Percentiles rank a stretch among this genome's conserved stretches.
Evolutionary conservation across 2,888 invertebrate genomes (phyloP).

Genomic region (Coremacera marginata): DNA sequence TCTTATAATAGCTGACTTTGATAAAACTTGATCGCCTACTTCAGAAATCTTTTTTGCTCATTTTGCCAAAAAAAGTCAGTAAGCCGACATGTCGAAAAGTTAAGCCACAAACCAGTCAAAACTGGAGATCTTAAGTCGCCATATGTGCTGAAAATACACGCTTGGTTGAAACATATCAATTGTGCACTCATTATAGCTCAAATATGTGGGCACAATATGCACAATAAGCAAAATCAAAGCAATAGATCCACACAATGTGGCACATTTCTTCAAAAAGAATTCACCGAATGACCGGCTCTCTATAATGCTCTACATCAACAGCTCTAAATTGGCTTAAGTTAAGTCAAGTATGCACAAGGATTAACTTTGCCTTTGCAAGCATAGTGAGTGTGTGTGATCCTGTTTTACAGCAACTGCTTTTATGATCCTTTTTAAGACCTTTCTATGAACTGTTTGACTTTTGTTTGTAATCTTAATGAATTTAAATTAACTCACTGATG

Average conservation of each 20-base stretch:
- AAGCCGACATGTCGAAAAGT: not conserved
- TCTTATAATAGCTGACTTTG: too few relatives aligned
- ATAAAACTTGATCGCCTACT: too few relatives aligned
- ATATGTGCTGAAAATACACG: not conserved
- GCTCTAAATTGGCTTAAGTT: constrained; percentile 69
- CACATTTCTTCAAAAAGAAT: not conserved
- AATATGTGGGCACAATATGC: constrained; percentile 21
- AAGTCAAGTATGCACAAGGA: constrained; percentile 66
- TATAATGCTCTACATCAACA: constrained; percentile 43
- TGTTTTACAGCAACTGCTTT: not conserved
- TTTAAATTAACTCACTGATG: constrained; percentile 62
- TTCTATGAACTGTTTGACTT: constrained; percentile 58
- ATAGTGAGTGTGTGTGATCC: not conserved
- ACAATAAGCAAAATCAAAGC: not conserved
- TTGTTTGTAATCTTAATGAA: constrained; percentile 68
- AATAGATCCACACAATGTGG: not conserved
- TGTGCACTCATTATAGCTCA: constrained; percentile 24
- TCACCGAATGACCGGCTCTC: constrained; percentile 3
- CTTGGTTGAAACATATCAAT: not conserved
- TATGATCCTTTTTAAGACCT: constrained; percentile 49
- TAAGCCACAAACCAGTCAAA: not conserved
- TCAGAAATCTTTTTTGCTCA: not conserved
- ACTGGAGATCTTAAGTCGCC: not conserved
- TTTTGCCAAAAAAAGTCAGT: not conserved
- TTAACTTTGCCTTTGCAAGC: not conserved